Percentiles rank a stretch among this genome's conserved stretches.
Evolutionary conservation across 2,113 vertebrate genomes (phyloP).

Genomic region (Periophthalmus modestus): DNA sequence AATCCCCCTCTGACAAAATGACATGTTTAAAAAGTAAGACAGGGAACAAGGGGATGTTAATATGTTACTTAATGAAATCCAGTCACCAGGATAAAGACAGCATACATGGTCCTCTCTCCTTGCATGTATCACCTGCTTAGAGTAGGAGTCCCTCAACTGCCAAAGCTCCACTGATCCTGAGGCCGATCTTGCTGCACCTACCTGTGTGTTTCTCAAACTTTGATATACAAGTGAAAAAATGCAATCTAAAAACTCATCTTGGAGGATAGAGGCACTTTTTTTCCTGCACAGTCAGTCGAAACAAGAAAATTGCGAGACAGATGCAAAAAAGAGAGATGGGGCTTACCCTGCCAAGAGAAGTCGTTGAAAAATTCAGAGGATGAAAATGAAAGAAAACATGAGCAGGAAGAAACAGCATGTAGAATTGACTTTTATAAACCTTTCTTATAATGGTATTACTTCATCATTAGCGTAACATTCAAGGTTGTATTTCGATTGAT

Average conservation of each 20-base stretch:
- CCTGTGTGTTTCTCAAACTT: slow-evolving; percentile 9
- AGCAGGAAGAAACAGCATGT: slow-evolving; percentile 22
- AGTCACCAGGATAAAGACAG: no score
- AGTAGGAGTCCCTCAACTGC: background rate
- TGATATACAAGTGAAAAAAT: slow-evolving; percentile 22
- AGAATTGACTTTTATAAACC: background rate
- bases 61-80: background rate
- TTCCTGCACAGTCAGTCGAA: slow-evolving; percentile 12
- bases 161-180: background rate
- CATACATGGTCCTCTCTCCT: no score
- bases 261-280: slow-evolving; percentile 15
- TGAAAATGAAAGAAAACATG: slow-evolving; percentile 20
- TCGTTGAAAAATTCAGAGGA: slow-evolving; percentile 21
- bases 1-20: background rate
- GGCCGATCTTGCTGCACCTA: slow-evolving; percentile 11
- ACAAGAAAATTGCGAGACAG: slow-evolving; percentile 36
- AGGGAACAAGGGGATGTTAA: background rate
- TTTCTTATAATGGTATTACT: background rate
- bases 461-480: no score
- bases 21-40: background rate
- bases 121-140: background rate
- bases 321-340: slow-evolving; percentile 26
- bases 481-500: no score
- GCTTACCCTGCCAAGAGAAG: slow-evolving; percentile 24
- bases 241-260: slow-evolving; percentile 36